Evolutionary conservation across 2,113 vertebrate genomes (phyloP).

Genomic region (Ictidomys tridecemlineatus): DNA sequence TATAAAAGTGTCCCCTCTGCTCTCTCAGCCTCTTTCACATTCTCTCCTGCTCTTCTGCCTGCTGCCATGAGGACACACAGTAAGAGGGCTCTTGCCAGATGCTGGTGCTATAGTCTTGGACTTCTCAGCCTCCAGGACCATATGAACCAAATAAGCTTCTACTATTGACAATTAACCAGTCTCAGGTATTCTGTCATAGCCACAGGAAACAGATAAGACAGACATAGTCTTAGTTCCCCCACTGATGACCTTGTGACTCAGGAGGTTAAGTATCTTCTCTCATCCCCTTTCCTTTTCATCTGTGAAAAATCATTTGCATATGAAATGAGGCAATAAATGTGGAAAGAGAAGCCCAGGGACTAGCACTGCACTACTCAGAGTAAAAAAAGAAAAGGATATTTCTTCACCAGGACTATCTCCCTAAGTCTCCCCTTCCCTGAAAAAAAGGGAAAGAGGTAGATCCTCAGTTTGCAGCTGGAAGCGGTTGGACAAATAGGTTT

Average conservation of each 20-base stretch:
- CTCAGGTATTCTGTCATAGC: background rate
- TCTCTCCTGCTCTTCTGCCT: background rate
- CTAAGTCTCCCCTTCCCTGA: background rate
- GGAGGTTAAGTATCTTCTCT: fast-evolving
- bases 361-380: background rate
- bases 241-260: no score
- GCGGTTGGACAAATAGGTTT: background rate
- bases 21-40: background rate
- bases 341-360: background rate
- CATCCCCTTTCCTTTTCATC: background rate
- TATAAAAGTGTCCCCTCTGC: background rate
- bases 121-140: background rate
- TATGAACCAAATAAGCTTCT: background rate
- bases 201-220: background rate
- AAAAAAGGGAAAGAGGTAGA: background rate
- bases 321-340: background rate
- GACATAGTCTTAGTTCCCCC: no score
- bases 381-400: background rate
- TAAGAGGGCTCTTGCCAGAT: background rate
- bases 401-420: background rate
- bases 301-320: background rate
- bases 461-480: background rate
- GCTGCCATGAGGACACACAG: background rate
- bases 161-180: background rate
- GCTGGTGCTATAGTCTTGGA: background rate